Percentiles rank a stretch among this genome's conserved stretches.
phyloP scores from a whole-genome alignment of 2,113 vertebrate species.

The Passer montanus region DNA sequence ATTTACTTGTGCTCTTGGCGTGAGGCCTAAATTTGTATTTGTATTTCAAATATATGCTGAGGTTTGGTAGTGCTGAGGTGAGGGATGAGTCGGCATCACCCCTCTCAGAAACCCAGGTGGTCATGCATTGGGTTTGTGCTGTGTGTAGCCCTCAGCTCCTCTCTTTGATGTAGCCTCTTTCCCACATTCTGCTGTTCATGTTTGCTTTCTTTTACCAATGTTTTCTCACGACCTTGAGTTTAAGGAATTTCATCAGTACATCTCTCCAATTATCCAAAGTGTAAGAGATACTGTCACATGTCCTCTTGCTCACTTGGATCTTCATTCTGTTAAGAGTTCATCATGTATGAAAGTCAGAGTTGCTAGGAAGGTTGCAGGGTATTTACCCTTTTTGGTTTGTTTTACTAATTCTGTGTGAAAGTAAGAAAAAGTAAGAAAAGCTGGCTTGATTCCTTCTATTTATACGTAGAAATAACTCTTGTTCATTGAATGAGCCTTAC shows the following conservation, averaged over 20 bases:
- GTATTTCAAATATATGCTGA: not conserved
- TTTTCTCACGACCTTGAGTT: slow-evolving; percentile 28
- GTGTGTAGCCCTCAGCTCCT: not conserved
- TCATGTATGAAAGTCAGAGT: slow-evolving; percentile 11
- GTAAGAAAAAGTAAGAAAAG: slow-evolving; percentile 59
- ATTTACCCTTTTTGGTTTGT: slow-evolving; percentile 45
- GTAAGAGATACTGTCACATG: not conserved
- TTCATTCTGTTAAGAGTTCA: not conserved
- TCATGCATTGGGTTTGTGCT: accelerated
- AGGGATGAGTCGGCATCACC: not conserved
- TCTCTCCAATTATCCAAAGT: not conserved
- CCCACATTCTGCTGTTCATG: slow-evolving; percentile 16
- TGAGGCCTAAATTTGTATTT: not conserved
- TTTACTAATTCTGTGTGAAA: slow-evolving; percentile 65
- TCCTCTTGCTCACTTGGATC: not conserved
- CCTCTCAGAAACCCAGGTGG: not conserved
- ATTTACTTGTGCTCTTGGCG: not conserved
- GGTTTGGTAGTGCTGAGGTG: not conserved
- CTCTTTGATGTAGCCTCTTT: not conserved
- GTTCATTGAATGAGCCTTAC: slow-evolving; percentile 59
- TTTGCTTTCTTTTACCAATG: not conserved
- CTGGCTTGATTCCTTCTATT: slow-evolving; percentile 53
- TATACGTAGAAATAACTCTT: slow-evolving; percentile 57
- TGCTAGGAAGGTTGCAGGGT: not conserved
- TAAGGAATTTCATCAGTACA: slow-evolving; percentile 17